Percentiles rank a stretch among this genome's conserved stretches.
phyloP scores from a whole-genome alignment of 2,113 vertebrate species.

The Gallinago paraguaiae region DNA sequence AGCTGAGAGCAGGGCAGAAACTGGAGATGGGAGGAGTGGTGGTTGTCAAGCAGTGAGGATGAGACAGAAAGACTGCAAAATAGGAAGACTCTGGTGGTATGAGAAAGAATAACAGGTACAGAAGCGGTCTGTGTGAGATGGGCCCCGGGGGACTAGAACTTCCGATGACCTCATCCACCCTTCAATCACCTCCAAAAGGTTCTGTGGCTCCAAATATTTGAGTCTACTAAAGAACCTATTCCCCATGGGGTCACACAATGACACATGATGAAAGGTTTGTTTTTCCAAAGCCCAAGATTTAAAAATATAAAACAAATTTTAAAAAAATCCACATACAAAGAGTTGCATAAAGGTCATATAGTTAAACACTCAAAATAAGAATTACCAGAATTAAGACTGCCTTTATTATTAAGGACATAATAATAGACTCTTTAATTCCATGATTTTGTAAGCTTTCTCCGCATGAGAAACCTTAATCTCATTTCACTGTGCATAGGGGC shows the following conservation, averaged over 20 bases:
- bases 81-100: background rate
- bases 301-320: background rate
- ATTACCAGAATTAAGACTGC: background rate
- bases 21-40: background rate
- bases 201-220: background rate
- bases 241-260: background rate
- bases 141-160: background rate
- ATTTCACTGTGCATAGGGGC: background rate
- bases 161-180: background rate
- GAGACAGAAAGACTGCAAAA: background rate
- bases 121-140: background rate
- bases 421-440: background rate
- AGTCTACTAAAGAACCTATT: background rate
- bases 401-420: background rate
- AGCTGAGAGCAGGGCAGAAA: background rate
- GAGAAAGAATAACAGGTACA: background rate
- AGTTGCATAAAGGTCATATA: background rate
- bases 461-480: background rate
- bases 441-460: background rate
- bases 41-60: background rate
- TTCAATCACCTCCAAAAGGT: background rate
- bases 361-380: background rate
- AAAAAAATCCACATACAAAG: background rate
- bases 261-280: accelerated
- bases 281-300: background rate